A percentile compares a stretch with the other conserved stretches of the same genome.
Evolutionary conservation across 1,140 invertebrate species (phyloP).

Genomic region (Bathynomus jamesi): DNA sequence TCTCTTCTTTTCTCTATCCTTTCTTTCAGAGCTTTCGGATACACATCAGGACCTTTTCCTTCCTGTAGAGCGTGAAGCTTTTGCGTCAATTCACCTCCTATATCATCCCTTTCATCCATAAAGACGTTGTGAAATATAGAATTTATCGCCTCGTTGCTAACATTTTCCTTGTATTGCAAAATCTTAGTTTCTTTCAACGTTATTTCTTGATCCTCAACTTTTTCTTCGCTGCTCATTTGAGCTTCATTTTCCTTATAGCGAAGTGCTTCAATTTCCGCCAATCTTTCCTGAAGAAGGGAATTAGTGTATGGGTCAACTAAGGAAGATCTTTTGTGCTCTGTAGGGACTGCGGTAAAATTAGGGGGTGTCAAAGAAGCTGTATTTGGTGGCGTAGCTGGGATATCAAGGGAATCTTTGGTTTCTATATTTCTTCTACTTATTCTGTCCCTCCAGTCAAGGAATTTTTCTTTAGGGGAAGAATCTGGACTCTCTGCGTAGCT

Average conservation of each 20-base stretch:
- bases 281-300: not conserved
- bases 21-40: not conserved
- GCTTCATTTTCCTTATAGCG: not conserved
- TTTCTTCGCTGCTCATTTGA: not conserved
- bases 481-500: not conserved
- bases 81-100: not conserved
- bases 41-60: not conserved
- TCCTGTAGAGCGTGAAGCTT: not conserved
- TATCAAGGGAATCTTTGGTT: not conserved
- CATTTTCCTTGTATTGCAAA: not conserved
- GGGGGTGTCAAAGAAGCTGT: constrained; percentile 12
- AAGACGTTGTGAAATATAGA: not conserved
- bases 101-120: not conserved
- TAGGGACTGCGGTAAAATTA: constrained; percentile 13
- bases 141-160: not conserved
- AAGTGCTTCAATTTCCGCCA: constrained; percentile 1
- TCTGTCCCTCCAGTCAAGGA: not conserved
- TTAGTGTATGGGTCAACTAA: not conserved
- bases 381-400: constrained; percentile 23
- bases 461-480: not conserved
- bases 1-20: not conserved
- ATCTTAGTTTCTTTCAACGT: not conserved
- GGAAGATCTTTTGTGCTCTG: not conserved
- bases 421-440: not conserved
- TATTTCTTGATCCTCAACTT: not conserved